Percentiles rank a stretch among this genome's conserved stretches.
Evolutionary conservation across 2,797 vertebrate genomes (phyloP).

Genomic region (Delichon dasypus): DNA sequence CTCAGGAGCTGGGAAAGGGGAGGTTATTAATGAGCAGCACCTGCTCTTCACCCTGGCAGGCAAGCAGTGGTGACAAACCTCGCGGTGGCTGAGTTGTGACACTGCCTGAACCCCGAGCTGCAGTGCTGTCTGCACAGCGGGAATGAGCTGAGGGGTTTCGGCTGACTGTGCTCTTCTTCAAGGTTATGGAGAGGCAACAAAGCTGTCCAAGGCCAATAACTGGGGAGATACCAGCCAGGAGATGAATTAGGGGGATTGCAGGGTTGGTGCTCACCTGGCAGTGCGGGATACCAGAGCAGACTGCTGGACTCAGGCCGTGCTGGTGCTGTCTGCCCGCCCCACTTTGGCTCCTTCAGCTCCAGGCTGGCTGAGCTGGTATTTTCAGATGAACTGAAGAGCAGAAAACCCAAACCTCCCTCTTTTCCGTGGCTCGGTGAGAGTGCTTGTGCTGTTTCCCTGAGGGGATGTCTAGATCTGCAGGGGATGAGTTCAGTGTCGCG

Average conservation of each 20-base stretch:
- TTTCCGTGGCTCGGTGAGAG: background rate
- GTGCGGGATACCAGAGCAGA: background rate
- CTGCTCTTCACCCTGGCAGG: background rate
- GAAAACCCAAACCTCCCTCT: accelerated
- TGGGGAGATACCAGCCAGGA: background rate
- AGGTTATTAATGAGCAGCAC: background rate
- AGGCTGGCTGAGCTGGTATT: background rate
- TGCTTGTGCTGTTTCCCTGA: background rate
- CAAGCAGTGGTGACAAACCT: background rate
- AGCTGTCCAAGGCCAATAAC: background rate
- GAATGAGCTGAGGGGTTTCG: background rate
- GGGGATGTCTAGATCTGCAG: background rate
- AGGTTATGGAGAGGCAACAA: background rate
- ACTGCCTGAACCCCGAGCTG: background rate
- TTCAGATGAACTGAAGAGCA: background rate
- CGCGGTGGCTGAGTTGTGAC: background rate
- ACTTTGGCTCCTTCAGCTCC: background rate
- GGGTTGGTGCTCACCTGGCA: background rate
- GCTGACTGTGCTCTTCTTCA: background rate
- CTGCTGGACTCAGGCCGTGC: background rate
- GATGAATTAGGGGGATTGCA: background rate
- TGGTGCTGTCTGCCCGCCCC: background rate
- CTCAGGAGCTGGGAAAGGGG: background rate
- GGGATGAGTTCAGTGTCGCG: background rate
- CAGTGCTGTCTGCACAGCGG: background rate